Evolutionary conservation across 2,888 invertebrate genomes (phyloP), one percentile per base, ranked within the genome.

Genomic region (Flexamia atlantica): DNA sequence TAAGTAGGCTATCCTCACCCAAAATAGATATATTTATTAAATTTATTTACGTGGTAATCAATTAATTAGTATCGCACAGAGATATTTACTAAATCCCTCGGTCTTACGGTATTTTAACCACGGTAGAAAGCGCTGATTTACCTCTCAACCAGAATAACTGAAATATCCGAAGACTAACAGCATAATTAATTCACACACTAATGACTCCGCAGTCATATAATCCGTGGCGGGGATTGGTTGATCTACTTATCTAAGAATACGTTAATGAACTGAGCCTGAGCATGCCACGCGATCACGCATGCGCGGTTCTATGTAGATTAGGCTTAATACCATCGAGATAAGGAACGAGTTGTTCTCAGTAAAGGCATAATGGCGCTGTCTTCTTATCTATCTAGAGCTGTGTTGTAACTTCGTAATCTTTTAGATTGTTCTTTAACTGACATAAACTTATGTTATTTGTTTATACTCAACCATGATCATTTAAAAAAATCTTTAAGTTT

Each of bases 271-370:
- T 23, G 57, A 46, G 46, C 46, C 7, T 46, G 14, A 4, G 46
- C 46, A 46, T 23, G 25, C 50, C 4, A 50, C 5, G 50, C 50
- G n/a, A n/a, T n/a, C n/a, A 3, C 9, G 50, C 2, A n/a, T 14
- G 20, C 4, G 20, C 20, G 64, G 1, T 64, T 64, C 12, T 64
- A 25, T 64, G 64, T 28, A 64, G 64, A 64, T 64, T 28, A 64
- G 64, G 28, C 14, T 28, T 64, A 64, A 64, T 64, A 30, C 20
- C 64, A 64, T 28, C 64, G 3, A 28, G 64, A 64, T 64, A 64
- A 30, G 30, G 64, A 64, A 28, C 28, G 64, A 64, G 46, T 10
- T 17, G 46, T 3, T 17, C 14, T 17, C 46, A 46, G 46, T 46
- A 10, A 46, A 46, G 4, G 46, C 46, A 17, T 46, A 46, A 14